Evolutionary conservation across 1,140 invertebrate species (phyloP), one percentile per base, ranked within the genome.

Genomic region (Drosophila littoralis): DNA sequence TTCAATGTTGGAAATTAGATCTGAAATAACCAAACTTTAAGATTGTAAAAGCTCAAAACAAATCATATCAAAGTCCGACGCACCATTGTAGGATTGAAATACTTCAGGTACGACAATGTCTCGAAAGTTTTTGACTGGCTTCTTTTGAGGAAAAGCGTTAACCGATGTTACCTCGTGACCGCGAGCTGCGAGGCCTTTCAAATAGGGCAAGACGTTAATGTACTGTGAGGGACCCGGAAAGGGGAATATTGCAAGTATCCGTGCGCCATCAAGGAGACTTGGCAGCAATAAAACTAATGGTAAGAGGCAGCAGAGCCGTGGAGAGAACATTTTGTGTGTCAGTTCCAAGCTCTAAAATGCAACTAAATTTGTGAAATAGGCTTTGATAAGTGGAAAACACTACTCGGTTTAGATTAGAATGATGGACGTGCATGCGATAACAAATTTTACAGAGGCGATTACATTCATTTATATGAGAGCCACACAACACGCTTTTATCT

Each of bases 141-240:
- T 69, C 58, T 94, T 90, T 60, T 93, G 85, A 52, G 94, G 94
- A 81, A 95, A 96, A 64, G 94, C 93, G 54, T 94, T 95, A 2
- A 96, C 80, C 1, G 96, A 94, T 6, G 95, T 96, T 2, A 97
- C 75, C 7, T 96, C 92, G 77, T 97, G 95, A 32, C 95, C 95
- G 32, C 94, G 93, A 33, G 91, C 92, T 0, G 94, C 94, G n/a
- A 97, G 83, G 57, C 94, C 94, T 50, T 94, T 93, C n/a, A 96
- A 83, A 9, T 96, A 85, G 1, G 94, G 93, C 12, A 73, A 10
- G 6, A 63, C 91, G 55, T 89, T 79, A 6, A 91, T 85, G 46
- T 90, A 92, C 46, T 92, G 91, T 43, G 91, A 92, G 10, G 83
- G 90, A 1, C 89, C 86, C 2, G 70, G 68, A 57, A 65, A 90